phyloP scores from a whole-genome alignment of 1,140 invertebrate species.

The Matsumurasca onukii region DNA sequence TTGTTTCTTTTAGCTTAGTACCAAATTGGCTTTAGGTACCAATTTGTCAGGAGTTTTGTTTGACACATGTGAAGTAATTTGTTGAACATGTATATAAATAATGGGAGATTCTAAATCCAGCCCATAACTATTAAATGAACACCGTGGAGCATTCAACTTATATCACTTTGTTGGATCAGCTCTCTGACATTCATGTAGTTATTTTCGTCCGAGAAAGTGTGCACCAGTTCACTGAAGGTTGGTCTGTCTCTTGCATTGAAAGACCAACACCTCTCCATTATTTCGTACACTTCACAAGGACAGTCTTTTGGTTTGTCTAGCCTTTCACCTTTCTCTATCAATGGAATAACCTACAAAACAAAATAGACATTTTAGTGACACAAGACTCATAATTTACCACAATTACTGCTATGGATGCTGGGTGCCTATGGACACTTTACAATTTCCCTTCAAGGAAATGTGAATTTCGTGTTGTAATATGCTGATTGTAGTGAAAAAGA shows the following conservation, averaged over 20 bases:
- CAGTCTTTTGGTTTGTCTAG: slow-evolving; percentile 77
- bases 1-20: too few species aligned
- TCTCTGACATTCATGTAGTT: slow-evolving; percentile 70
- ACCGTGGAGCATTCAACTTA: slow-evolving; percentile 40
- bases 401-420: background rate
- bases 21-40: too few species aligned
- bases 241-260: slow-evolving; percentile 75
- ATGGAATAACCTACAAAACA: slow-evolving; percentile 68
- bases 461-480: background rate
- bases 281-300: slow-evolving; percentile 78
- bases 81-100: too few species aligned
- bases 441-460: background rate
- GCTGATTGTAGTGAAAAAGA: background rate
- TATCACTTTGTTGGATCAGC: slow-evolving; percentile 51
- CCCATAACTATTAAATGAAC: too few species aligned
- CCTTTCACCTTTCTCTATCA: slow-evolving; percentile 73
- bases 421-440: background rate
- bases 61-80: too few species aligned
- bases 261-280: slow-evolving; percentile 91
- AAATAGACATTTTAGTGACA: background rate
- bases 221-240: slow-evolving; percentile 75
- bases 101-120: too few species aligned
- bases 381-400: background rate
- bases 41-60: too few species aligned
- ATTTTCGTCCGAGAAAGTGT: slow-evolving; percentile 70